Conservation (phyloP, 2,888 invertebrate genomes). For the Aproaerema taeniolella region DNA sequence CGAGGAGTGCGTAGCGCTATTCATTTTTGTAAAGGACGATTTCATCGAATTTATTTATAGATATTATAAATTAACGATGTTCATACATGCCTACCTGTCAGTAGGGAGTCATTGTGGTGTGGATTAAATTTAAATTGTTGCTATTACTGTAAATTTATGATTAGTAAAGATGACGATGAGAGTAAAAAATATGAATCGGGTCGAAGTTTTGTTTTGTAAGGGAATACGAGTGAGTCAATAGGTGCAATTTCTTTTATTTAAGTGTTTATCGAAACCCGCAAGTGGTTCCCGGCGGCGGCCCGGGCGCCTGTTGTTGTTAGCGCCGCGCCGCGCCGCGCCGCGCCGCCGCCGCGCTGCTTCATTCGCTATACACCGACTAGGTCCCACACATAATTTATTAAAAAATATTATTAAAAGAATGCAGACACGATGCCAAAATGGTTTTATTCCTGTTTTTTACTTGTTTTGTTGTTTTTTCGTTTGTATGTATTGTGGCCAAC, state of each 20-base stretch:
- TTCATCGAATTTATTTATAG: conserved; percentile 77
- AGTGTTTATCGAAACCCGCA: conserved; percentile 40
- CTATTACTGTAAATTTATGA: conserved; percentile 70
- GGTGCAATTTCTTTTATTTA: conserved; percentile 70
- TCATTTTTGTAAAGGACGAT: conserved; percentile 66
- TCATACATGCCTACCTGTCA: conserved; percentile 58
- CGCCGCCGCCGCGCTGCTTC: conserved; percentile 13
- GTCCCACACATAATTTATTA: conserved; percentile 59
- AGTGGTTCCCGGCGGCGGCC: conserved; percentile 19
- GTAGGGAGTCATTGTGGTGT: conserved; percentile 66
- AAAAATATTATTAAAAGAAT: conserved; percentile 57
- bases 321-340: conserved; percentile 19
- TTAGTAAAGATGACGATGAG: conserved; percentile 53
- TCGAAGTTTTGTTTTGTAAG: conserved; percentile 63
- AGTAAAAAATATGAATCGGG: conserved; percentile 70
- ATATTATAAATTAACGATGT: conserved; percentile 70
- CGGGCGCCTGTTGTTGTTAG: conserved; percentile 10
- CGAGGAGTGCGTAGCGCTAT: conserved; percentile 43
- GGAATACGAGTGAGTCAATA: conserved; percentile 71
- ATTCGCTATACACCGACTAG: conserved; percentile 32
- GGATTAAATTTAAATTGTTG: conserved; percentile 70
- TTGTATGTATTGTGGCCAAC: conserved; percentile 75
- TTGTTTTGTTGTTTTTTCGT: conserved; percentile 75
- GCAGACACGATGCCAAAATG: conserved; percentile 77
- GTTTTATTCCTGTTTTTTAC: conserved; percentile 75